Conservation (phyloP, 2,797 vertebrate species). For the Scleropages formosus region DNA sequence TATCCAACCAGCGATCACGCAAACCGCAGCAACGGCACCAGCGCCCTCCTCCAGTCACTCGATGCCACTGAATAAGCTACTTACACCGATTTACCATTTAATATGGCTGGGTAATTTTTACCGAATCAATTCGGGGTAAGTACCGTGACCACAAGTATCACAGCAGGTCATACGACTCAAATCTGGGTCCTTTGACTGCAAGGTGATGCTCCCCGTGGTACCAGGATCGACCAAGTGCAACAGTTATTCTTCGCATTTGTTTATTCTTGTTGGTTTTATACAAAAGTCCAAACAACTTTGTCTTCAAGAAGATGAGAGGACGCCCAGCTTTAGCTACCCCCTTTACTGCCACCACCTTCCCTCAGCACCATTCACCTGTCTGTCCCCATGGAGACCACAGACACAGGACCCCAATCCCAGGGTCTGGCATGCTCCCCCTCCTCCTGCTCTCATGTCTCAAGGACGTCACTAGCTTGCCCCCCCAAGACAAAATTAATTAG, state of each 20-base stretch:
- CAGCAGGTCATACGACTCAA: no score
- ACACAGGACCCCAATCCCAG: constrained; percentile 5
- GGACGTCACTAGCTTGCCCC: neutral
- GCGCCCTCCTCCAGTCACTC: no score
- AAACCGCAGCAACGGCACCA: no score
- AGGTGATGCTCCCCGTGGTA: neutral
- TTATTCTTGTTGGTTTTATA: neutral
- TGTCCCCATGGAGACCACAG: neutral
- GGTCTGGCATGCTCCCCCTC: constrained; percentile 8
- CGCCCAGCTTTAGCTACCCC: neutral
- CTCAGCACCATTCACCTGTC: neutral
- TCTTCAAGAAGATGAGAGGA: neutral
- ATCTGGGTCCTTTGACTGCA: no score
- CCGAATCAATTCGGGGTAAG: no score
- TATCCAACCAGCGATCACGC: no score
- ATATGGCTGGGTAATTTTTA: no score
- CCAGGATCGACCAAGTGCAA: neutral
- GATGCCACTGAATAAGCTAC: no score
- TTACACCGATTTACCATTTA: no score
- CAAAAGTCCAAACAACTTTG: neutral
- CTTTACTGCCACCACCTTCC: constrained; percentile 33
- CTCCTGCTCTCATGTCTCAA: neutral
- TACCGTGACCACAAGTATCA: no score
- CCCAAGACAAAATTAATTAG: constrained; percentile 49
- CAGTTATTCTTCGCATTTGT: constrained; percentile 19